Base-by-base conservation (phyloP, 2,888 invertebrate species). In the Chymomyza procnemis region DNA sequence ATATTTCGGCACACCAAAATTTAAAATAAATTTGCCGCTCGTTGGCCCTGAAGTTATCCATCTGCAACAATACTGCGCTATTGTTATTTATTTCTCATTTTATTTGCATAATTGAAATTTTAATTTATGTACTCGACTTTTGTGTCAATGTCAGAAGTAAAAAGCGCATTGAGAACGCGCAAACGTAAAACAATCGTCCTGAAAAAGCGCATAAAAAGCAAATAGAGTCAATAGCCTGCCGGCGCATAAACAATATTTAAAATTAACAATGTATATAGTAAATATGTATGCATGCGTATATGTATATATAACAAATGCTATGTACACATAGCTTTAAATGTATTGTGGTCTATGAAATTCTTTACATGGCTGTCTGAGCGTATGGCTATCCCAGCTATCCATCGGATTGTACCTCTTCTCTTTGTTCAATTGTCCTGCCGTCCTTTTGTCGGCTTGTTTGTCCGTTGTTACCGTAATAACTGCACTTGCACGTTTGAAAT, bases 401-500 rank as follows among this genome's bases (percentile, higher is more conserved):
- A 3, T 26, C 26, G 59, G 47, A 16, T 21, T 46, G 54, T 26
- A 6, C 1, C 26, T 57, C 46, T n/a, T n/a, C n/a, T n/a, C n/a
- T n/a, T n/a, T n/a, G n/a, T n/a, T n/a, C 19, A 70, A 64, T 19
- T 67, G 79, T 41, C 34, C 34, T 3, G 9, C 34, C 12, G 34
- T 41, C 12, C 34, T 19, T 56, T 16, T 26, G 58, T 21, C 18
- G 73, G 64, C 67, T 68, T 84, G 72, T 71, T 71, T 74, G 73
- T 66, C 56, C 56, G 41, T 18, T 69, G 34, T 41, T 41, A 41
- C 50, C 65, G 61, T 75, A 74, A 71, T 73, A 85, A 85, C 73
- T 76, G 77, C 81, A 84, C 71, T 73, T 78, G 81, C 79, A 87
- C 87, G 82, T 82, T 84, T 73, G 74, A 87, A 87, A 81, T 81